phyloP scores from a whole-genome alignment of 2,888 invertebrate species.

The Coleophora flavipennella region DNA sequence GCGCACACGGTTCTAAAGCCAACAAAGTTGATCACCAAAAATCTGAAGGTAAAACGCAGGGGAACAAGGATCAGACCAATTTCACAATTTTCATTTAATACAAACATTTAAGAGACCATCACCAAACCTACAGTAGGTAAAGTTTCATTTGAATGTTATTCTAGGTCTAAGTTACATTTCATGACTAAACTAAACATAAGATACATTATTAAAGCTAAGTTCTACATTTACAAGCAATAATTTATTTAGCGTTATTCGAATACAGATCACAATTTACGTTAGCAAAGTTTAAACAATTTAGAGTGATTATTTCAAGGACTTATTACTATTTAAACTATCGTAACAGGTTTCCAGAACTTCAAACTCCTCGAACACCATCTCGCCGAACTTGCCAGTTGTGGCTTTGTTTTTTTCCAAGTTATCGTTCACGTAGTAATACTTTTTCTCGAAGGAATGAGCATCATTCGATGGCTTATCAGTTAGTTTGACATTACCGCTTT shows the following conservation, averaged over 20 bases:
- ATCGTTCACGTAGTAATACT: conserved; percentile 75
- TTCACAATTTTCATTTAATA: conserved; percentile 35
- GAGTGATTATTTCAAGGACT: conserved; percentile 52
- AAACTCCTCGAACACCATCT: conserved; percentile 90
- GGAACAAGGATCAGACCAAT: conserved; percentile 17
- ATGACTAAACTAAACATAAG: conserved; percentile 17
- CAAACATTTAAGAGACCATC: conserved; percentile 55
- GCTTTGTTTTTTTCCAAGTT: conserved; percentile 69
- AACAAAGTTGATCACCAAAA: conserved; percentile 54
- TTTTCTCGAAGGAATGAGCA: conserved; percentile 64
- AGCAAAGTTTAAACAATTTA: conserved; percentile 45
- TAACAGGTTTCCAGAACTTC: conserved; percentile 77
- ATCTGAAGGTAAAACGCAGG: conserved; percentile 55
- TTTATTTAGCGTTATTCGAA: conserved; percentile 57
- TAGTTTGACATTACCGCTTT: conserved; percentile 23
- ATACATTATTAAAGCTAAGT: conserved; percentile 40
- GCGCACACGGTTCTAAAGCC: conserved; percentile 54
- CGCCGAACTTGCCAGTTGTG: conserved; percentile 77
- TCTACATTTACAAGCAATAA: conserved; percentile 58
- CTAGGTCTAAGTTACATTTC: conserved; percentile 11
- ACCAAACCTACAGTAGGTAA: conserved; percentile 47
- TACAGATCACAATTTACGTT: conserved; percentile 62
- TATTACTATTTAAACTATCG: conserved; percentile 74
- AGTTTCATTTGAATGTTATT: conserved; percentile 22
- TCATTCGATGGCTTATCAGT: conserved; percentile 37